Conservation (phyloP, 2,797 vertebrate genomes). For the Macropus fuliginosus region DNA sequence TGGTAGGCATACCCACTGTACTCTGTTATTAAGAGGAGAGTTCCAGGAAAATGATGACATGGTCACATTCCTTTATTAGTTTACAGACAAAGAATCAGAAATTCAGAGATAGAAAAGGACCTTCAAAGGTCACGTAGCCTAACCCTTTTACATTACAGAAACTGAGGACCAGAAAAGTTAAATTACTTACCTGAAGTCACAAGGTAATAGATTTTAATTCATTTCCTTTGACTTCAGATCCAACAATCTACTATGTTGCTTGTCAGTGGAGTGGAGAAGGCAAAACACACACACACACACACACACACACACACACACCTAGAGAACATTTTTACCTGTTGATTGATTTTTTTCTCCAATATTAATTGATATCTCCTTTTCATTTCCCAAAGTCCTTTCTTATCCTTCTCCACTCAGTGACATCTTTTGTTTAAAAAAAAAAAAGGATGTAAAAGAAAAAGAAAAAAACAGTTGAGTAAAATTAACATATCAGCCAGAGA, state of each 20-base stretch:
- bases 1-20: not conserved
- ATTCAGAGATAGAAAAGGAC: not conserved
- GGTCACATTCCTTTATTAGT: not conserved
- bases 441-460: no score
- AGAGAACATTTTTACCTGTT: not conserved
- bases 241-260: not conserved
- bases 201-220: not conserved
- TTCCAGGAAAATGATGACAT: not conserved
- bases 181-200: not conserved
- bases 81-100: not conserved
- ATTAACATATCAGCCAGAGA: not conserved
- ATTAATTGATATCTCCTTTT: not conserved
- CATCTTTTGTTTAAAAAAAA: not conserved
- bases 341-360: not conserved
- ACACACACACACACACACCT: no score
- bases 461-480: not conserved
- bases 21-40: not conserved
- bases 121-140: not conserved
- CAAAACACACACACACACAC: no score
- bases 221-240: not conserved
- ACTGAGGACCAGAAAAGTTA: not conserved
- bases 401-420: not conserved
- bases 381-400: not conserved
- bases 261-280: not conserved
- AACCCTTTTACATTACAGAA: not conserved